Base-by-base conservation (phyloP, 2,888 invertebrate species). In the Ormyrus nitidulus region DNA sequence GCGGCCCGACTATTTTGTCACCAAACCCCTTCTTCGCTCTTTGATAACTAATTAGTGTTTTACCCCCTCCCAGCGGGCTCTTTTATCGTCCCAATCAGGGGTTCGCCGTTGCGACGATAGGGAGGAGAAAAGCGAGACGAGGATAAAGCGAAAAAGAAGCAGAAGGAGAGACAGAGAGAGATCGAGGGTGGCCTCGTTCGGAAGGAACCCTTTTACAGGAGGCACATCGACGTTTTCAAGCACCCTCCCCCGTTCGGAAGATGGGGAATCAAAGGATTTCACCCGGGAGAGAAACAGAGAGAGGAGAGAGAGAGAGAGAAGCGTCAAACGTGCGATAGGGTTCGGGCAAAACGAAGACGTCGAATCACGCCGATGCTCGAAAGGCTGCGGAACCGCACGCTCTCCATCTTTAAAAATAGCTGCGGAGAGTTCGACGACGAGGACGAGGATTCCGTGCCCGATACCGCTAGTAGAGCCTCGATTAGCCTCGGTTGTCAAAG, bases 31-130 rank as follows among this genome's bases (percentile, higher is more conserved):
- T 87, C 90, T 87, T 86, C 90, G 91, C 90, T 92, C 92, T 92
- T 92, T 92, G 92, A 92, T 92, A 92, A 92, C 92, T 92, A 92
- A 92, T 92, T 92, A 92, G 92, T 91, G 92, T 91, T 91, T 90
- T 90, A 91, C 91, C 90, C 90, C 90, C 84, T 81, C 84, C 84
- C 64, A 13, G 34, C 10, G 70, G 83, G 81, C 83, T 85, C 85
- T 86, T 88, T 88, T 87, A 87, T 87, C 90, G 89, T 87, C 85
- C 88, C 90, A 89, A 90, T 89, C 89, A 87, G 87, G 87, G 87
- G 85, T 85, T 86, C 83, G 80, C 56, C 68, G 75, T 82, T 83
- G 62, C 79, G 56, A 76, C 62, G 81, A 72, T 74, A 79, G 83
- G 71, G 77, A 77, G 74, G 69, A 65, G 65, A 69, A 61, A 48